A percentile compares a stretch with the other conserved stretches of the same genome.
Conservation (phyloP, 1,140 invertebrate genomes). For the Samia ricini region DNA sequence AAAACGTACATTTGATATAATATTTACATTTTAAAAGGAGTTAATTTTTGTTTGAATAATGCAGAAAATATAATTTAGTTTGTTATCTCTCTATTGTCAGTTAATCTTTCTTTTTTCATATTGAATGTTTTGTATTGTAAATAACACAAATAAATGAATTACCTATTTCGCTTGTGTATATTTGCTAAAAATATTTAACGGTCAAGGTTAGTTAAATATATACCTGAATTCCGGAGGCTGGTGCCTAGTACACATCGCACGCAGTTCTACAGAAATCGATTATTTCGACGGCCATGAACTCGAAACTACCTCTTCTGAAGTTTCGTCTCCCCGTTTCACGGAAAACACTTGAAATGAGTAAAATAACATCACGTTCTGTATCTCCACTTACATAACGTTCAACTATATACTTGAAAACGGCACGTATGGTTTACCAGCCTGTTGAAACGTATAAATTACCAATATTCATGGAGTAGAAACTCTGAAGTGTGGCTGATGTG, state of each 20-base stretch:
- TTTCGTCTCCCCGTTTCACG: slow-evolving; percentile 41
- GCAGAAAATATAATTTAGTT: too few species aligned
- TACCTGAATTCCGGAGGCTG: slow-evolving; percentile 20
- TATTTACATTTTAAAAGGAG: too few species aligned
- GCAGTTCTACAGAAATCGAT: slow-evolving; percentile 56
- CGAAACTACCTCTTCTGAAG: slow-evolving; percentile 39
- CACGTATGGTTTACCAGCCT: slow-evolving; percentile 1
- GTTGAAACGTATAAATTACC: slow-evolving; percentile 30
- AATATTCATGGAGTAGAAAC: slow-evolving; percentile 58
- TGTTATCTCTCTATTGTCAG: too few species aligned
- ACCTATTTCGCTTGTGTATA: too few species aligned
- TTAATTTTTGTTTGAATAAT: too few species aligned
- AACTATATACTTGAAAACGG: slow-evolving; percentile 2
- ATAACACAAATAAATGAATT: slow-evolving; percentile 12
- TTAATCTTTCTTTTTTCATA: neutral
- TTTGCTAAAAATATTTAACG: neutral
- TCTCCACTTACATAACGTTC: slow-evolving; percentile 1
- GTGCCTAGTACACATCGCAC: slow-evolving; percentile 30
- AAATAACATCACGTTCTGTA: slow-evolving; percentile 38
- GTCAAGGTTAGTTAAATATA: slow-evolving; percentile 25
- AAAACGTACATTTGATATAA: too few species aligned
- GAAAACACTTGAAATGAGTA: slow-evolving; percentile 40
- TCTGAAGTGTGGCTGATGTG: slow-evolving; percentile 27
- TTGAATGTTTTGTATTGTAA: neutral
- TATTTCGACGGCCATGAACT: slow-evolving; percentile 66